These are phyloP conservation scores for Sarcophaga rosellei DNA, from an alignment of 2,888 invertebrate genomes.

Conservation along the genomic window DNA sequence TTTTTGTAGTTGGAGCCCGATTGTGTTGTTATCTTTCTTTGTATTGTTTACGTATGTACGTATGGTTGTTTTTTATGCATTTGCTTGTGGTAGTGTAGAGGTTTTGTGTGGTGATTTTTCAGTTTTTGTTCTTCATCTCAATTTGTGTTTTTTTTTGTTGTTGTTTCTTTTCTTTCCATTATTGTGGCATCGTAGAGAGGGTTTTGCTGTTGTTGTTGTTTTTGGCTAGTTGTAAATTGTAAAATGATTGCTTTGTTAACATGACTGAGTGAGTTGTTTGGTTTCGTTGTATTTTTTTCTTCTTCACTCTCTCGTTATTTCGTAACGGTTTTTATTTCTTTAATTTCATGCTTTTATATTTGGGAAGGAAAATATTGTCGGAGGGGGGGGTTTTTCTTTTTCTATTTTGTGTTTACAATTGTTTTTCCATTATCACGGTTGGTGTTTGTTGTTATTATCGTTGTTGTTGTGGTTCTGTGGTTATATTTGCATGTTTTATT, in stretches of 20 bases:
- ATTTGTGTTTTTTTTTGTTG: constrained; percentile 1
- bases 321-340: neutral
- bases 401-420: neutral
- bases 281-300: constrained; percentile 8
- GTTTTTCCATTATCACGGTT: constrained; percentile 9
- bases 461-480: neutral
- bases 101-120: constrained; percentile 34
- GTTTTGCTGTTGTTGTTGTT: constrained; percentile 37
- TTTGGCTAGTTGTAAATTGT: constrained; percentile 55
- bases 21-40: constrained; percentile 14
- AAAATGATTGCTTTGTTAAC: constrained; percentile 67
- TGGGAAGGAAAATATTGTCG: too few relatives aligned
- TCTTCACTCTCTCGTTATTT: neutral
- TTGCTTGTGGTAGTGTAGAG: constrained; percentile 9
- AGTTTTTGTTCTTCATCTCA: constrained; percentile 48
- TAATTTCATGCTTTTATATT: constrained; percentile 2
- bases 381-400: neutral
- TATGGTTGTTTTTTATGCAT: constrained; percentile 16
- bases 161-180: constrained; percentile 8
- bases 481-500: constrained; percentile 42
- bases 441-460: neutral
- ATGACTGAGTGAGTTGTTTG: constrained; percentile 28
- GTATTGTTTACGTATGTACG: neutral
- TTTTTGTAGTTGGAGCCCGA: neutral
- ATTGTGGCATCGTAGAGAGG: neutral